phyloP scores from a whole-genome alignment of 2,888 invertebrate genomes.

The Pseudanteris insignis region DNA sequence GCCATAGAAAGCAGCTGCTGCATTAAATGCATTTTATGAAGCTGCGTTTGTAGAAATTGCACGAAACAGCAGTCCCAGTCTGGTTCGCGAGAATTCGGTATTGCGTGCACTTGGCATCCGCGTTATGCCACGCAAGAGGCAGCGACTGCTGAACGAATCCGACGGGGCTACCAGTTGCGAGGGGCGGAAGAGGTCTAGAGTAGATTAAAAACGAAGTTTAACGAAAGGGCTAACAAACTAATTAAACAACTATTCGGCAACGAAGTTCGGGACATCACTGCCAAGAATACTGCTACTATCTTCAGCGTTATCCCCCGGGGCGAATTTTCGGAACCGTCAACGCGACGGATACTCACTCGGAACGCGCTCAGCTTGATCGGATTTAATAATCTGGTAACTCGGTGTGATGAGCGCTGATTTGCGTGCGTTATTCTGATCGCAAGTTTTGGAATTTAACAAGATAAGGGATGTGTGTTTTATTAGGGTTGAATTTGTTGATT shows the following conservation, averaged over 20 bases:
- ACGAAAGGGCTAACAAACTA: conserved; percentile 46
- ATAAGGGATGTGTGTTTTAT: no score
- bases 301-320: conserved; percentile 23
- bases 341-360: conserved; percentile 17
- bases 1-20: no score
- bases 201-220: conserved; percentile 44
- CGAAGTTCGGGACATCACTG: conserved; percentile 7
- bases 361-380: conserved; percentile 2
- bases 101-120: conserved; percentile 23
- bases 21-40: no score
- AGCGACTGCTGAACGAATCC: background rate
- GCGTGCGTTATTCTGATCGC: no score
- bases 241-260: conserved; percentile 42
- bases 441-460: no score
- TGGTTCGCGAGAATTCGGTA: conserved; percentile 10
- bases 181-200: conserved; percentile 1
- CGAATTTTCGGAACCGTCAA: conserved; percentile 15
- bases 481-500: no score
- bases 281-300: conserved; percentile 21
- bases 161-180: background rate
- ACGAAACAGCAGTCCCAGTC: no score
- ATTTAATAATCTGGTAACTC: no score
- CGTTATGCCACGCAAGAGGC: conserved; percentile 11
- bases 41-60: no score
- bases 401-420: no score